Evolutionary conservation across 2,888 invertebrate genomes (phyloP).

Genomic region (Leucania comma): DNA sequence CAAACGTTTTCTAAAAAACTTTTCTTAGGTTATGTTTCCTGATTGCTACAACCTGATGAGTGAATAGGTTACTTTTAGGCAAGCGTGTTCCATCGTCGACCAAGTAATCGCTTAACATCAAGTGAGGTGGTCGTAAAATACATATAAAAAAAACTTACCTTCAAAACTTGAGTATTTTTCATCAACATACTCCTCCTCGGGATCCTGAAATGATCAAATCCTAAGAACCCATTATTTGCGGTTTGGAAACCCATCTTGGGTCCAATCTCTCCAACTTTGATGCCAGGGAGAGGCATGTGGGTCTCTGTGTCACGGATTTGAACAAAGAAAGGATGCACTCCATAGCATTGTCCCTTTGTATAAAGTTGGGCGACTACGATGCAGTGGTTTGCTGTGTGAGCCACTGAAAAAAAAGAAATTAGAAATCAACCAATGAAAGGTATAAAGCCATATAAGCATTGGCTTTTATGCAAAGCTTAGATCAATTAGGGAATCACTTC

Average conservation of each 20-base stretch:
- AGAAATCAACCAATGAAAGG: background rate
- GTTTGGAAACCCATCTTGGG: conserved; percentile 97
- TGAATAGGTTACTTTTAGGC: too few species aligned
- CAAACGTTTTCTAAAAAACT: too few species aligned
- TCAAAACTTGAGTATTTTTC: conserved; percentile 96
- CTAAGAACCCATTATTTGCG: conserved; percentile 97
- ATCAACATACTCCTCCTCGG: conserved; percentile 97
- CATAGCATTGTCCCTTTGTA: conserved; percentile 94
- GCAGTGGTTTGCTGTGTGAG: conserved; percentile 97
- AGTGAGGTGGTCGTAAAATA: too few species aligned
- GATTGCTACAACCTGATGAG: too few species aligned
- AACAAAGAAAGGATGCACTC: conserved; percentile 97
- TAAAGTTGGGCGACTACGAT: conserved; percentile 97
- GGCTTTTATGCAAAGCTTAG: too few species aligned
- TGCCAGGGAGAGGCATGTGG: conserved; percentile 95
- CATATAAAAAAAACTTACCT: conserved; percentile 72
- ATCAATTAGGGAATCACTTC: too few species aligned
- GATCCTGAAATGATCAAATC: conserved; percentile 95
- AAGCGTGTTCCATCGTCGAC: too few species aligned
- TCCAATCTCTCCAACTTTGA: conserved; percentile 98
- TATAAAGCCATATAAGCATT: too few species aligned
- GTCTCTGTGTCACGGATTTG: conserved; percentile 96
- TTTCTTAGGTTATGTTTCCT: too few species aligned
- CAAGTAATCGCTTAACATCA: too few species aligned
- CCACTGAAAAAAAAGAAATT: conserved; percentile 91